Evolutionary conservation across 1,140 invertebrate species (phyloP).

Genomic region (Brachionus rotundiformis): DNA sequence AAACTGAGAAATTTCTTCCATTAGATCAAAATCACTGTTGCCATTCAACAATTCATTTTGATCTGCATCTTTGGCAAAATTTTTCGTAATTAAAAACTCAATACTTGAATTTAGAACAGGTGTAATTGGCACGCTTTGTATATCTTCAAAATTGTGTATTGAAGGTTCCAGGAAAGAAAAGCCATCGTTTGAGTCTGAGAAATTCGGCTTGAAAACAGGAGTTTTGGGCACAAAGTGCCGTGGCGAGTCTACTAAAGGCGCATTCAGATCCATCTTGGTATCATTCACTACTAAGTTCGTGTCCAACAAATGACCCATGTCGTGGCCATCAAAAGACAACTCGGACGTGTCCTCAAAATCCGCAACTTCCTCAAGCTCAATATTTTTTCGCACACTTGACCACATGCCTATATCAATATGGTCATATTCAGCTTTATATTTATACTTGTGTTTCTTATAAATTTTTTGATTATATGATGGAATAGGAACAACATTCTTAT

Average conservation of each 20-base stretch:
- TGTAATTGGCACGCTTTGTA: conserved; percentile 21
- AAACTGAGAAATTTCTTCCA: neutral
- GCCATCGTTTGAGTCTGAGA: neutral
- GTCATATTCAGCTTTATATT: neutral
- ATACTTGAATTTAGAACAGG: neutral
- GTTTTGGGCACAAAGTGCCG: neutral
- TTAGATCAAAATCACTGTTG: neutral
- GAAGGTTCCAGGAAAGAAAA: neutral
- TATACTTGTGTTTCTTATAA: neutral
- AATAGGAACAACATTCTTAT: neutral
- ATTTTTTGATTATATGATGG: neutral
- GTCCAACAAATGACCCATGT: neutral
- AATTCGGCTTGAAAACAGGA: neutral
- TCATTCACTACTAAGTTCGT: neutral
- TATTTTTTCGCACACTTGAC: neutral
- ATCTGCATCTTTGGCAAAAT: neutral
- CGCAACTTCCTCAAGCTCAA: neutral
- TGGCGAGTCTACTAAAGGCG: neutral
- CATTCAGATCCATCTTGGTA: neutral
- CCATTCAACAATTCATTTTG: neutral
- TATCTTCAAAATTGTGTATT: conserved; percentile 7
- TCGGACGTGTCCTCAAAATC: neutral
- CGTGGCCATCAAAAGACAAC: neutral
- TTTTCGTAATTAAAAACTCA: neutral
- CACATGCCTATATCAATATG: neutral